Percentiles rank a stretch among this genome's conserved stretches.
Evolutionary conservation across 2,797 vertebrate species (phyloP).

Genomic region (Lepilemur septentrionalis): DNA sequence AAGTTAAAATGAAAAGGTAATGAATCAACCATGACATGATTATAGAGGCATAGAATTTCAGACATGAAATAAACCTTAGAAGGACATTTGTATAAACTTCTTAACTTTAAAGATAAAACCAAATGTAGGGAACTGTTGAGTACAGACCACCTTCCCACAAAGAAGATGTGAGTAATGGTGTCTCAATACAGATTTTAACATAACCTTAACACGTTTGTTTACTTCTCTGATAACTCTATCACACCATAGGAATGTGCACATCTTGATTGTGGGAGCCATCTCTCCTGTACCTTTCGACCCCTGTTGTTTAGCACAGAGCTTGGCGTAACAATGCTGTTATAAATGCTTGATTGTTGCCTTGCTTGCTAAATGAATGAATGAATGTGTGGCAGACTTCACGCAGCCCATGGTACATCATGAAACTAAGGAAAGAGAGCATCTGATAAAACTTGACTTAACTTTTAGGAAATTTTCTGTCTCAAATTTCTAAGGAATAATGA

Average conservation of each 20-base stretch:
- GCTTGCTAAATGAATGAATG: background rate
- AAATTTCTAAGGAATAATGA: background rate
- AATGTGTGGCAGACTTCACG: background rate
- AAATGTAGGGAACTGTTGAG: background rate
- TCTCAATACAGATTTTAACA: background rate
- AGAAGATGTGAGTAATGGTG: background rate
- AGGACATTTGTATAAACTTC: background rate
- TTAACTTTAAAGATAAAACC: background rate
- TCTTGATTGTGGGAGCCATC: background rate
- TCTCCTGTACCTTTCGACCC: background rate
- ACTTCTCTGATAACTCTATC: background rate
- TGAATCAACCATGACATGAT: background rate
- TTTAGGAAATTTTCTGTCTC: background rate
- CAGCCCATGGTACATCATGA: background rate
- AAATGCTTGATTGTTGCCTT: background rate
- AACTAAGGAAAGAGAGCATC: background rate
- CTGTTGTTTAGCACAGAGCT: background rate
- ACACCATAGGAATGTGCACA: background rate
- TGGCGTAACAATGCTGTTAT: background rate
- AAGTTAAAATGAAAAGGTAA: conserved; percentile 6
- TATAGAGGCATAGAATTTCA: background rate
- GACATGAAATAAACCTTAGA: background rate
- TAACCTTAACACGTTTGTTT: background rate
- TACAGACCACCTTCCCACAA: background rate
- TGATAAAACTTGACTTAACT: background rate